Percentiles rank a stretch among this genome's conserved stretches.
Conservation (phyloP, 2,888 invertebrate species). For the Callimorpha dominula region DNA sequence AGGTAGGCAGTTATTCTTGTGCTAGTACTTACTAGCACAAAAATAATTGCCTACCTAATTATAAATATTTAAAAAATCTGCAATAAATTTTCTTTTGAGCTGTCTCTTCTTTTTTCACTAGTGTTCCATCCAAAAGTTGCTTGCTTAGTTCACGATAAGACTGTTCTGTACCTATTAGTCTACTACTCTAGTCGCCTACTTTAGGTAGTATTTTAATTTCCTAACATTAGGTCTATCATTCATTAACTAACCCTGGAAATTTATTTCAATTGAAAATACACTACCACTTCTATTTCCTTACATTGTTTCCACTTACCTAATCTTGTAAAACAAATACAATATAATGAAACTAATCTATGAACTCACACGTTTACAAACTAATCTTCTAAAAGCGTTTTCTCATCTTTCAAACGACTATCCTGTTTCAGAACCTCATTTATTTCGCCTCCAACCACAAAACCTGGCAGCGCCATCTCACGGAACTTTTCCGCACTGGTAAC, state of each 20-base stretch:
- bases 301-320: neutral
- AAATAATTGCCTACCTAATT: too few relatives aligned
- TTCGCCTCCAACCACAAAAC: conserved; percentile 61
- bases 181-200: neutral
- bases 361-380: conserved; percentile 45
- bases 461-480: conserved; percentile 74
- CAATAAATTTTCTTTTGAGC: too few relatives aligned
- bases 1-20: too few relatives aligned
- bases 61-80: too few relatives aligned
- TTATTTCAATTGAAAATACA: neutral
- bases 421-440: conserved; percentile 53
- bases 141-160: too few relatives aligned
- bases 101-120: too few relatives aligned
- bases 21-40: too few relatives aligned
- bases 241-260: neutral
- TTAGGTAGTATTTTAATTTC: neutral
- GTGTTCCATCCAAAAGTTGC: too few relatives aligned
- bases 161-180: neutral
- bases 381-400: conserved; percentile 70
- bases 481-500: conserved; percentile 55
- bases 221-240: neutral
- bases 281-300: neutral
- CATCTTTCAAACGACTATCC: conserved; percentile 66
- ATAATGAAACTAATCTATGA: conserved; percentile 55
- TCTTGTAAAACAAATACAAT: conserved; percentile 18